Conservation (phyloP, 2,888 invertebrate species). For the Chloroclysta siterata region DNA sequence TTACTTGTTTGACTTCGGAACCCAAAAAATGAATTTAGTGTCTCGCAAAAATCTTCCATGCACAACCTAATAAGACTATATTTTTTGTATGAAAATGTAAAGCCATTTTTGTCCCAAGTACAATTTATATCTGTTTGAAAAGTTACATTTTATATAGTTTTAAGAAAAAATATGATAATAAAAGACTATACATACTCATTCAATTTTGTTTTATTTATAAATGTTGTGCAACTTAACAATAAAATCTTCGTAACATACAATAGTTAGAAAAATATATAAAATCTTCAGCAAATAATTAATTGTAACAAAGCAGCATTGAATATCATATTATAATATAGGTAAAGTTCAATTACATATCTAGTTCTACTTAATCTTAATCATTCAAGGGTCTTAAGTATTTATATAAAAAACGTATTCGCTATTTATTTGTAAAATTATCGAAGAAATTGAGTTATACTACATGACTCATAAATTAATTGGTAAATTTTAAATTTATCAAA, state of each 20-base stretch:
- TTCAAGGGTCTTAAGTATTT: too few species aligned
- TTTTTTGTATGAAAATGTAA: not conserved
- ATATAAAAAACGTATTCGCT: too few species aligned
- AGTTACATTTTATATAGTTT: too few species aligned
- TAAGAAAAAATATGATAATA: constrained; percentile 19
- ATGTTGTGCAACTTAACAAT: not conserved
- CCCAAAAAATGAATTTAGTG: too few species aligned
- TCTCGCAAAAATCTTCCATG: not conserved
- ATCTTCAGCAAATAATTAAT: not conserved
- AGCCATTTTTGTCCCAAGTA: constrained; percentile 12
- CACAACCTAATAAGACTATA: not conserved
- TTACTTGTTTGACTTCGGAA: too few species aligned
- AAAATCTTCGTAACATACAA: not conserved
- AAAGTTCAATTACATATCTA: not conserved
- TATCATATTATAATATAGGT: not conserved
- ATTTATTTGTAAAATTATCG: too few species aligned
- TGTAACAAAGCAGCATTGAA: too few species aligned
- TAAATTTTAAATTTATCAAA: too few species aligned
- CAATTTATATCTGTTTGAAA: too few species aligned
- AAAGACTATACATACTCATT: constrained; percentile 14
- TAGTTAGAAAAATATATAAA: not conserved
- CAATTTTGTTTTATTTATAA: constrained; percentile 12
- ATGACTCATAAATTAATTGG: too few species aligned
- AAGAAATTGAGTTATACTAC: not conserved
- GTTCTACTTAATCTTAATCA: too few species aligned